A percentile compares a stretch with the other conserved stretches of the same genome.
These are phyloP conservation scores for Embidobia sp. DNA, from an alignment of 2,888 invertebrate genomes.

Conservation along the genomic window DNA sequence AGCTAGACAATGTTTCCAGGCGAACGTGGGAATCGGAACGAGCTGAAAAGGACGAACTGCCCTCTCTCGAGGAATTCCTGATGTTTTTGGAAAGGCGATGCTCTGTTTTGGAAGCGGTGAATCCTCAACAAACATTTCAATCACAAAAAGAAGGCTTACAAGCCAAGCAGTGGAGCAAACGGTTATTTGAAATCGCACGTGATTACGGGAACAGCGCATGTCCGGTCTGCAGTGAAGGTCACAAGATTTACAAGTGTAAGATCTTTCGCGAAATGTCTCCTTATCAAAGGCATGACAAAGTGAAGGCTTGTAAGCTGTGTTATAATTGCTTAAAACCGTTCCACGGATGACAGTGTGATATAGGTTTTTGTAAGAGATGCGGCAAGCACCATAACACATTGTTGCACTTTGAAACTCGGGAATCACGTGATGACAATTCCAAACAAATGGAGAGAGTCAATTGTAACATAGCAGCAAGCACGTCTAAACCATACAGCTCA, in stretches of 20 bases:
- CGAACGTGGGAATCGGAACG: too few species aligned
- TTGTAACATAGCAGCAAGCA: slow-evolving; percentile 10
- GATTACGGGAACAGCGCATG: neutral
- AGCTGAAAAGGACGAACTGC: too few species aligned
- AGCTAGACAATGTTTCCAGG: too few species aligned
- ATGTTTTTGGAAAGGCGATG: too few species aligned
- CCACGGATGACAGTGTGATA: neutral
- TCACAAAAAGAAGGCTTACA: too few species aligned
- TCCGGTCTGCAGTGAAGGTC: neutral
- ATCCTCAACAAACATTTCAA: too few species aligned
- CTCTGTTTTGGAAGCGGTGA: too few species aligned
- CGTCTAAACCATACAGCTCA: neutral
- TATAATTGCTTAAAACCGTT: neutral
- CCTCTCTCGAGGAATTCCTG: too few species aligned
- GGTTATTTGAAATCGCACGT: neutral
- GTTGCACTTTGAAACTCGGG: slow-evolving; percentile 8
- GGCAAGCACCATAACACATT: neutral
- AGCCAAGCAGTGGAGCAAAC: too few species aligned
- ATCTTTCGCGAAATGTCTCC: neutral
- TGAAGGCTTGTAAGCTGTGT: slow-evolving; percentile 1
- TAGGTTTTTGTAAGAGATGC: neutral
- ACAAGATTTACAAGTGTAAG: slow-evolving; percentile 1
- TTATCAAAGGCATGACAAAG: neutral
- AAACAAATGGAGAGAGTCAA: neutral
- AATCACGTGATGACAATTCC: too few species aligned